These are phyloP conservation scores for Drosophila guanche DNA, from an alignment of 1,140 invertebrate genomes.

Conservation along the genomic window DNA sequence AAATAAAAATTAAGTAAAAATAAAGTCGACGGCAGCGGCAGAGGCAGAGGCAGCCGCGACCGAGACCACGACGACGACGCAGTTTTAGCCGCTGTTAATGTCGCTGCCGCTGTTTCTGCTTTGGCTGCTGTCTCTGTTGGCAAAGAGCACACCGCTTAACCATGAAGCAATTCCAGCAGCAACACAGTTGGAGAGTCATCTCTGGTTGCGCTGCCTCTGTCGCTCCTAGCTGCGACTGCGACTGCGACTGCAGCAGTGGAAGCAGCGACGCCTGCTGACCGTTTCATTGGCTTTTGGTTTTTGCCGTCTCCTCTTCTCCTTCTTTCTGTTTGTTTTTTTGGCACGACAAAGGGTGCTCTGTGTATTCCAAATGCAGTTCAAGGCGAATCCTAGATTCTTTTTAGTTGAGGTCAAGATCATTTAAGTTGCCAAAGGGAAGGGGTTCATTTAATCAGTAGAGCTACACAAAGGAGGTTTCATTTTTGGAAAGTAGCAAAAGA, in stretches of 20 bases:
- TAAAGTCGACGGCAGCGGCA: conserved; percentile 37
- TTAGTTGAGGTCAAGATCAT: no score
- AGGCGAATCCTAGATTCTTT: conserved; percentile 20
- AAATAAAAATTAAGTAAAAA: conserved; percentile 80
- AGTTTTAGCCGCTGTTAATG: conserved; percentile 9
- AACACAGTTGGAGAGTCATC: conserved; percentile 64
- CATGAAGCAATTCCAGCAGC: conserved; percentile 69
- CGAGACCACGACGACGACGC: conserved; percentile 29
- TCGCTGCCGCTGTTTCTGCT: neutral
- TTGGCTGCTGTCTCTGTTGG: conserved; percentile 39
- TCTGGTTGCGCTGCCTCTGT: conserved; percentile 22
- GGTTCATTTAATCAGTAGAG: no score
- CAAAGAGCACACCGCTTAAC: conserved; percentile 71
- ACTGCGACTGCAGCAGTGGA: conserved; percentile 26
- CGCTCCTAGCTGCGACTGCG: conserved; percentile 51
- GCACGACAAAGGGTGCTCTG: conserved; percentile 24
- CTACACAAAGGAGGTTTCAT: no score
- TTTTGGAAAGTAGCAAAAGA: no score
- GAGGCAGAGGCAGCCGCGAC: conserved; percentile 11
- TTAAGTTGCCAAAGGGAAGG: no score
- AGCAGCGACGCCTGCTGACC: conserved; percentile 39
- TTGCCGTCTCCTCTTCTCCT: conserved; percentile 28
- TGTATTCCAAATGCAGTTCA: conserved; percentile 23
- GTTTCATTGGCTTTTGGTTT: conserved; percentile 57
- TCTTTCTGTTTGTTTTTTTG: neutral